phyloP scores from a whole-genome alignment of 64 coral and sea anemone genomes.

The Pocillopora verrucosa region DNA sequence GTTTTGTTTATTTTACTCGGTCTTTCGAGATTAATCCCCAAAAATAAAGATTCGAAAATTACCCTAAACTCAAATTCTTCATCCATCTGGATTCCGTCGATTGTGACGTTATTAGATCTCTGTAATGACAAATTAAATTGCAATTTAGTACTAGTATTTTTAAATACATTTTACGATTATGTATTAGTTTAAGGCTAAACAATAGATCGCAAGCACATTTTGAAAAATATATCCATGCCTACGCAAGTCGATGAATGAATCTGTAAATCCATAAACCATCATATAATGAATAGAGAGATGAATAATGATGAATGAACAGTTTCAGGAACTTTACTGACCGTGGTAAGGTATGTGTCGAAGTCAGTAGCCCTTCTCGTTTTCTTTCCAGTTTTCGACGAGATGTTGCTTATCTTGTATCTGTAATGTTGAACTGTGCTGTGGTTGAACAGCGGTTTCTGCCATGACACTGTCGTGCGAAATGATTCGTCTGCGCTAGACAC shows the following conservation, averaged over 20 bases:
- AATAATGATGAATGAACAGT: neutral
- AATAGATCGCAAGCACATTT: no score
- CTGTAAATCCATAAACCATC: no score
- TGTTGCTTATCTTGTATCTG: constrained; percentile 11
- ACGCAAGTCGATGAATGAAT: no score
- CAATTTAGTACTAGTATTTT: neutral
- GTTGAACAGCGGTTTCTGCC: constrained; percentile 27
- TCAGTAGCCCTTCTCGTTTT: neutral
- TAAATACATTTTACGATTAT: no score
- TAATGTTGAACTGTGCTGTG: constrained; percentile 2
- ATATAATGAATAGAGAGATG: no score
- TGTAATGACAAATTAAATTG: neutral
- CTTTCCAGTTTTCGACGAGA: neutral
- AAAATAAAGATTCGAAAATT: neutral
- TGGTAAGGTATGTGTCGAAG: neutral
- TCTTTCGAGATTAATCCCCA: no score
- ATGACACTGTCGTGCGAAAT: neutral
- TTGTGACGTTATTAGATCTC: constrained; percentile 3
- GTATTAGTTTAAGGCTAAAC: no score
- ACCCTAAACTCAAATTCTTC: constrained; percentile 15
- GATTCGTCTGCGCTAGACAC: neutral
- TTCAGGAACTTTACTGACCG: neutral
- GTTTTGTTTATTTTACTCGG: no score
- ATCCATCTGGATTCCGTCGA: neutral
- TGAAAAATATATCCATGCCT: no score